These are phyloP conservation scores for Peromyscus californicus DNA, from an alignment of 2,113 vertebrate species.

Conservation along the genomic window DNA sequence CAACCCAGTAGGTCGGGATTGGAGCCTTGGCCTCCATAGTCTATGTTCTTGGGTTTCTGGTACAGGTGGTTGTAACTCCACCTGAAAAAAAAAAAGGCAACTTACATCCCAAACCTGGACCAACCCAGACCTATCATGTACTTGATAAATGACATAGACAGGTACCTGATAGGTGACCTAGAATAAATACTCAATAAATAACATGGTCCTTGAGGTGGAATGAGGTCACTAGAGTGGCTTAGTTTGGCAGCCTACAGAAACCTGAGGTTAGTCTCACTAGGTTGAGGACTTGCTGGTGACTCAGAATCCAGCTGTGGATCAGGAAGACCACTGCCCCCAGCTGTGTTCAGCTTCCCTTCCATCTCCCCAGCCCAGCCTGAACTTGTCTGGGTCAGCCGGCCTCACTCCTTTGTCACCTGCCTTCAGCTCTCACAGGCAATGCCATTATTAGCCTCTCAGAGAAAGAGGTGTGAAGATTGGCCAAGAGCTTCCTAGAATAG, in stretches of 20 bases:
- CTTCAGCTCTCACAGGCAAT: slow-evolving; percentile 26
- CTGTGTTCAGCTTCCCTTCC: not conserved
- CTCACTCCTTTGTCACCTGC: slow-evolving; percentile 10
- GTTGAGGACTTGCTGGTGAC: not conserved
- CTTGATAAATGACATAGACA: not conserved
- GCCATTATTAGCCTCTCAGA: slow-evolving; percentile 53
- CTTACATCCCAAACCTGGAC: not conserved
- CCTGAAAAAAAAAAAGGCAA: not conserved
- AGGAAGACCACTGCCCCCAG: not conserved
- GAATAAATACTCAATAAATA: not conserved
- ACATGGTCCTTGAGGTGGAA: not conserved
- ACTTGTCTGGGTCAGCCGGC: not conserved
- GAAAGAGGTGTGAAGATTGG: slow-evolving; percentile 52
- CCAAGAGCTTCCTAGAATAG: slow-evolving; percentile 52
- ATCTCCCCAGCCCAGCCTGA: not conserved
- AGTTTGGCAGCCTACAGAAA: not conserved
- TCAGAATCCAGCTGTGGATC: not conserved
- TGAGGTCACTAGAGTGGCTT: not conserved
- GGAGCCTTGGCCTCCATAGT: not conserved
- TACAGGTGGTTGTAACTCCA: not conserved
- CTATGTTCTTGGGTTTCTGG: not conserved
- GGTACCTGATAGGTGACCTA: not conserved
- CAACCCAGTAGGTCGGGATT: not conserved
- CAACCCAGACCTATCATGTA: not conserved
- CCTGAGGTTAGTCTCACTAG: not conserved